phyloP scores from a whole-genome alignment of 92 coral and sea anemone genomes.

The Paragorgia papillata region DNA sequence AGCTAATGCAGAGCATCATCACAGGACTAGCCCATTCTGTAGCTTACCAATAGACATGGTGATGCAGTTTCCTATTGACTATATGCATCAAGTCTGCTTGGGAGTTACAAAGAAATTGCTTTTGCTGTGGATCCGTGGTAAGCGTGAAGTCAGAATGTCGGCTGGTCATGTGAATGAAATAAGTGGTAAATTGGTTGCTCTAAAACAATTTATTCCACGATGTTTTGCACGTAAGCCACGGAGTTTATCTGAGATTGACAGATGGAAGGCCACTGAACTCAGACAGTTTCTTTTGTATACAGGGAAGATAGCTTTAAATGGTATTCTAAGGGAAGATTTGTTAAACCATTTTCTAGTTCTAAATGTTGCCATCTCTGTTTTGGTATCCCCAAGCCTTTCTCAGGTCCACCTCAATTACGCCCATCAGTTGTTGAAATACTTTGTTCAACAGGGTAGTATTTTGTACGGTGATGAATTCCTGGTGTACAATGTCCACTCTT shows the following conservation, averaged over 20 bases:
- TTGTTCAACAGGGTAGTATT: no score
- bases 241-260: no score
- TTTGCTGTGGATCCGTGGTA: conserved; percentile 30
- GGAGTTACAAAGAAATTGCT: no score
- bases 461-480: conserved; percentile 19
- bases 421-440: conserved; percentile 26
- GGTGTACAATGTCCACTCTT: conserved; percentile 35
- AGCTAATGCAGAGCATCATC: conserved; percentile 14
- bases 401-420: conserved; percentile 12
- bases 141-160: conserved; percentile 17
- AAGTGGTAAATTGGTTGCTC: conserved; percentile 14
- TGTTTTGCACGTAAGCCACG: no score
- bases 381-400: conserved; percentile 7
- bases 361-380: conserved; percentile 12
- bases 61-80: conserved; percentile 23
- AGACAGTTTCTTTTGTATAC: no score
- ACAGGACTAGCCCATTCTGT: conserved; percentile 24
- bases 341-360: conserved; percentile 18
- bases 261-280: no score
- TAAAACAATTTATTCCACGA: conserved; percentile 17
- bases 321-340: conserved; percentile 17
- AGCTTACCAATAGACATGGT: conserved; percentile 24
- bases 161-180: conserved; percentile 16
- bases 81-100: conserved; percentile 32
- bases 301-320: conserved; percentile 19